Percentiles rank a stretch among this genome's conserved stretches.
Conservation (phyloP, 2,888 invertebrate genomes). For the Zhuqinia jingwanae region DNA sequence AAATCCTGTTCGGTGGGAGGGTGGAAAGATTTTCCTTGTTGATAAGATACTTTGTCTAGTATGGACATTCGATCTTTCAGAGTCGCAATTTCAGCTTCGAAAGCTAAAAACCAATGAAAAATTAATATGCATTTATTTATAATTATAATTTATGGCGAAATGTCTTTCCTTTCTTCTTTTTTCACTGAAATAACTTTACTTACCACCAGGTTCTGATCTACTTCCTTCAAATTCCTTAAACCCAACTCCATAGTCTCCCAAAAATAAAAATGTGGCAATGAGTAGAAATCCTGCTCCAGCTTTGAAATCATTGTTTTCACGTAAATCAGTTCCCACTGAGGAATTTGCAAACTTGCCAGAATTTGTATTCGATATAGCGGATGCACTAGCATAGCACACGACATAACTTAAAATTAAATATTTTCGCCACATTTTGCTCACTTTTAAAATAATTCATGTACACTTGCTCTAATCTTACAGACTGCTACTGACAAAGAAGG, state of each 20-base stretch:
- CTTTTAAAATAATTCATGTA: too few relatives aligned
- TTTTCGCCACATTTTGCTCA: not conserved
- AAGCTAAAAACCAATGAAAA: not conserved
- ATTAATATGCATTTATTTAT: too few relatives aligned
- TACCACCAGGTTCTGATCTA: not conserved
- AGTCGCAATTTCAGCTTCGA: constrained; percentile 7
- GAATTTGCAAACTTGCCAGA: not conserved
- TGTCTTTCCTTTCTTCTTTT: too few relatives aligned
- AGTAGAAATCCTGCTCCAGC: constrained; percentile 16
- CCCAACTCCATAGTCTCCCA: constrained; percentile 11
- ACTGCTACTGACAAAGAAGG: too few relatives aligned
- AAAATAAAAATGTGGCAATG: not conserved
- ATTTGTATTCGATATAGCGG: too few relatives aligned
- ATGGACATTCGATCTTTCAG: constrained; percentile 30
- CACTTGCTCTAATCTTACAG: too few relatives aligned
- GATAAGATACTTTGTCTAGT: not conserved
- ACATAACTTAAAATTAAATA: not conserved
- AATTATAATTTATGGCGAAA: too few relatives aligned
- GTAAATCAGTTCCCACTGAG: not conserved
- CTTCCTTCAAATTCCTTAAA: not conserved
- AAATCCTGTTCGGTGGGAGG: not conserved
- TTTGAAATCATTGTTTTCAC: constrained; percentile 11
- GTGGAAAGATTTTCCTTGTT: not conserved
- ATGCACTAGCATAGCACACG: too few relatives aligned
- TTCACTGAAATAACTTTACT: not conserved